These are phyloP conservation scores for Antennarius maculatus DNA, from an alignment of 2,797 vertebrate species.

Conservation along the genomic window DNA sequence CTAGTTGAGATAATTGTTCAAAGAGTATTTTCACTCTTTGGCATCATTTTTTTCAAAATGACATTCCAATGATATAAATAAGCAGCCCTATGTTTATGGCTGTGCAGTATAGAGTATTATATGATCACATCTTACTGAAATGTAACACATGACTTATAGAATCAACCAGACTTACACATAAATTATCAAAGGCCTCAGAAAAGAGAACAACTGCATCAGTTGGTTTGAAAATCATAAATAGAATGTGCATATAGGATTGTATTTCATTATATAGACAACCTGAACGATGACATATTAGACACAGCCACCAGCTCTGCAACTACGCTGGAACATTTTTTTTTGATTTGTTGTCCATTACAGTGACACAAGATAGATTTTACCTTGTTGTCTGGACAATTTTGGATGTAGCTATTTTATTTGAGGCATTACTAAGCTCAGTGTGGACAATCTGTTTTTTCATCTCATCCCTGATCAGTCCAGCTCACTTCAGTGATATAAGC, in stretches of 20 bases:
- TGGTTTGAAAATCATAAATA: neutral
- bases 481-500: slow-evolving; percentile 54
- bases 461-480: slow-evolving; percentile 56
- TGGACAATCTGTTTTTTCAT: slow-evolving; percentile 60
- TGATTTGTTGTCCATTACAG: neutral
- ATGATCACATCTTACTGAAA: neutral
- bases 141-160: neutral
- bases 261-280: too few species aligned
- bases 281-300: too few species aligned
- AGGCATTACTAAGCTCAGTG: slow-evolving; percentile 34
- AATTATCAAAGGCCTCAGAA: neutral
- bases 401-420: slow-evolving; percentile 41
- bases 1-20: too few species aligned
- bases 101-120: neutral
- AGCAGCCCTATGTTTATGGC: neutral
- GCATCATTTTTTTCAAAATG: too few species aligned
- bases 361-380: slow-evolving; percentile 12
- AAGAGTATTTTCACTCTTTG: neutral
- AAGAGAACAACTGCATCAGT: neutral
- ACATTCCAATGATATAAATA: neutral
- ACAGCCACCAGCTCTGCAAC: neutral
- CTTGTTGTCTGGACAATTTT: too few species aligned
- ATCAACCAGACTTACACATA: neutral
- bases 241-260: neutral
- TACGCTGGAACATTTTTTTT: neutral